A percentile compares a stretch with the other conserved stretches of the same genome.
Evolutionary conservation across 2,113 vertebrate species (phyloP).

Genomic region (Zosterops hypoxanthus): DNA sequence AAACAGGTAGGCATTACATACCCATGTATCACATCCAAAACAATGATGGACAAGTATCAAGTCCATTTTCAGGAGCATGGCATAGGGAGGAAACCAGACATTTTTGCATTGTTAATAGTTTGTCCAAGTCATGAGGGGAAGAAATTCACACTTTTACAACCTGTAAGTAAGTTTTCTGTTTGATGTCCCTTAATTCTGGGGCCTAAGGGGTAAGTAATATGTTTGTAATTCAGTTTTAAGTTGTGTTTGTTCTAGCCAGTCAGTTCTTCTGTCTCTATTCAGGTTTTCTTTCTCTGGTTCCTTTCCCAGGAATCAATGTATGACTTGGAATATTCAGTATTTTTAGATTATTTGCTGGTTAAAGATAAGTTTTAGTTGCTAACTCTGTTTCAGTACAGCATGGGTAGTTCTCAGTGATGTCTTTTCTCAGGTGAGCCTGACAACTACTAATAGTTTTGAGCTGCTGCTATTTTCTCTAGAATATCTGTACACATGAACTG

Average conservation of each 20-base stretch:
- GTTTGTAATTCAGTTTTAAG: background rate
- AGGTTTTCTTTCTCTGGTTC: background rate
- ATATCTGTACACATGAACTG: background rate
- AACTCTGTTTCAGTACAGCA: background rate
- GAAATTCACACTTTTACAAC: background rate
- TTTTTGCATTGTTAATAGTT: background rate
- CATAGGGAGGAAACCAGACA: background rate
- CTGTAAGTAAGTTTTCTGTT: background rate
- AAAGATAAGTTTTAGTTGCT: background rate
- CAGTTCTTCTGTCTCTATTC: background rate
- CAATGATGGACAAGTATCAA: background rate
- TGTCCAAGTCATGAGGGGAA: background rate
- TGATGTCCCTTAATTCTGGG: background rate
- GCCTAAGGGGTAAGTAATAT: background rate
- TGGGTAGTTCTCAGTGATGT: background rate
- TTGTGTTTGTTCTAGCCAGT: background rate
- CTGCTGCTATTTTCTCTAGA: background rate
- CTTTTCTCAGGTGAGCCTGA: background rate
- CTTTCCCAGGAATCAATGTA: background rate
- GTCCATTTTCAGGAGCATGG: background rate
- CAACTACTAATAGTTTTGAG: background rate
- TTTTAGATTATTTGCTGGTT: background rate
- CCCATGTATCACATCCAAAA: background rate
- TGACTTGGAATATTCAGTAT: background rate
- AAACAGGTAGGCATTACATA: background rate